Base-by-base conservation (phyloP, 35 echinoderm and acorn worm species). In the Holothuria glaberrima region DNA sequence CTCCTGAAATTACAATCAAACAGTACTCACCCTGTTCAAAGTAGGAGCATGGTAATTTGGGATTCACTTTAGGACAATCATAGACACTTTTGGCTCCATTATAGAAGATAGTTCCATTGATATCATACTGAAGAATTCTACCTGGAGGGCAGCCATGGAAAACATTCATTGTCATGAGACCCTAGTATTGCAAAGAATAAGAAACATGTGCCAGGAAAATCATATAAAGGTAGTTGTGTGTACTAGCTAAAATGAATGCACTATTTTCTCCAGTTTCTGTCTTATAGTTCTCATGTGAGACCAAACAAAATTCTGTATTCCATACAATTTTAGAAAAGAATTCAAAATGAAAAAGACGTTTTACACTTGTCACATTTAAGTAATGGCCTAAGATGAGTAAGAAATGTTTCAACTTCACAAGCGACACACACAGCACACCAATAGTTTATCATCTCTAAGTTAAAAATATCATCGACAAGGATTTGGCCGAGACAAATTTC, bases 121-220 rank as follows among this genome's bases (percentile, higher is more conserved):
- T 71, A 26, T 87, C 66, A 87, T 69, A 87, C n/a, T 69, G 85
- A 14, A 87, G 85, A 0, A 87, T 41, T 50, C n/a, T 87, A 46
- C 66, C 85, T 48, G 85, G 85, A 34, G 85, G 66, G 62, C 85
- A 87, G 38, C 85, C 85, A 63, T 69, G 85, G 20, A 87, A 25
- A 19, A 87, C 85, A 45, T 68, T 71, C 85, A 87, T 87, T 1
- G n/a, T 57, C 57, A 84, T 20, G 27, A 61, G 57, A 61, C 80
- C 80, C 80, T 84, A 54, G 1, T 1, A 33, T 19, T 61, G 34
- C 1, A 61, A 13, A 69, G 6, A 33, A 25, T 9, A 27, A 69
- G 31, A 4, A 69, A 69, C 25, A 69, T 69, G 31, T 6, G 21
- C 25, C 10, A 27, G 6, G 25, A 69, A 69, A 30, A 16, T n/a